Evolutionary conservation across 2,888 invertebrate species (phyloP).

Genomic region (Criorhina ranunculi): DNA sequence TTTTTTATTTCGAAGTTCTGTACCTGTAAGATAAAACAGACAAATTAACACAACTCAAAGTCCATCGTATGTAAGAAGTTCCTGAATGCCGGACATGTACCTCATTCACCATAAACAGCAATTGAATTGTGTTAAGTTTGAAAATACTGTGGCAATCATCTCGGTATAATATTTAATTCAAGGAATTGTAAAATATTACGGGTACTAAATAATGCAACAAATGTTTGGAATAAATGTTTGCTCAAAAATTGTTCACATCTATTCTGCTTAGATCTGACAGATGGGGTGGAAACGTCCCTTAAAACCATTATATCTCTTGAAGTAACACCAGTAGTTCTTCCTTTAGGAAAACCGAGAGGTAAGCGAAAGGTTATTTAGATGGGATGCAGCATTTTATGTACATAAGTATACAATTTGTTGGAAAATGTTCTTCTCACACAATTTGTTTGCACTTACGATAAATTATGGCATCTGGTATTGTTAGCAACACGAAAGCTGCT

Average conservation of each 20-base stretch:
- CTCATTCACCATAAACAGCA: too few species aligned
- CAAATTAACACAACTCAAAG: too few species aligned
- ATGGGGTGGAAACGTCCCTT: conserved; percentile 2
- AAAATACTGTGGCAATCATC: too few species aligned
- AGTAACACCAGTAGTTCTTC: neutral
- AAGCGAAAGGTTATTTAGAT: conserved; percentile 17
- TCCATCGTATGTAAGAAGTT: too few species aligned
- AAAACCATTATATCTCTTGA: conserved; percentile 5
- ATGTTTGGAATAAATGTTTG: conserved; percentile 8
- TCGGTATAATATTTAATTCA: conserved; percentile 28
- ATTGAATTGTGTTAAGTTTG: too few species aligned
- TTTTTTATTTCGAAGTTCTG: too few species aligned
- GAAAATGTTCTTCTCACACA: conserved; percentile 27
- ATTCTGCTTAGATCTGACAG: conserved; percentile 22
- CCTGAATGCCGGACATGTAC: too few species aligned
- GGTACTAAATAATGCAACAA: conserved; percentile 18
- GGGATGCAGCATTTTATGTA: conserved; percentile 43
- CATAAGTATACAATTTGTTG: conserved; percentile 25
- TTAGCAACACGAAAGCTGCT: conserved; percentile 51
- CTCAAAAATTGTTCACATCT: conserved; percentile 6
- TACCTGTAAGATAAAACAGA: too few species aligned
- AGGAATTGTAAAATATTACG: conserved; percentile 19
- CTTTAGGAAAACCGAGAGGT: neutral
- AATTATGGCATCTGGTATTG: conserved; percentile 63
- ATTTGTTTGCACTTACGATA: conserved; percentile 63